Conservation (phyloP, 2,797 vertebrate genomes). For the Phalanger gymnotis region DNA sequence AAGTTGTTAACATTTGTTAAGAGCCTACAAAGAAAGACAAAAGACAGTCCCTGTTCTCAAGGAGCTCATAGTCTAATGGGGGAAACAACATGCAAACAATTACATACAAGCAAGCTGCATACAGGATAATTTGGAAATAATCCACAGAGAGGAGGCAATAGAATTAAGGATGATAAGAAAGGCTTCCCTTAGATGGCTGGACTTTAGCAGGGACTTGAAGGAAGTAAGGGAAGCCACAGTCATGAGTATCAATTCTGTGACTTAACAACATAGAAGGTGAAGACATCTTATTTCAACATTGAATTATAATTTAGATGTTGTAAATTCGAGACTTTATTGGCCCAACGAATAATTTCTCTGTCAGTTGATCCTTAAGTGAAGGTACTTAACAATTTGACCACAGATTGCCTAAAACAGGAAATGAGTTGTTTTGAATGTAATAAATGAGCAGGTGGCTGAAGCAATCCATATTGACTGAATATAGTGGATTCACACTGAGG, state of each 20-base stretch:
- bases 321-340: slow-evolving; percentile 8
- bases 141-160: background rate
- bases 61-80: background rate
- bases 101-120: background rate
- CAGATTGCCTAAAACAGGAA: slow-evolving; percentile 60
- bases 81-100: background rate
- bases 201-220: background rate
- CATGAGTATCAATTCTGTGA: background rate
- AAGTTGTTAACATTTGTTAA: background rate
- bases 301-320: background rate
- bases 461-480: slow-evolving; percentile 72
- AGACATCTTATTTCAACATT: background rate
- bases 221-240: background rate
- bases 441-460: slow-evolving; percentile 80
- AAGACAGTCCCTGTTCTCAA: background rate
- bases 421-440: slow-evolving; percentile 72
- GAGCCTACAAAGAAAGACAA: background rate
- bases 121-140: background rate
- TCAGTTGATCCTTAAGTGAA: slow-evolving; percentile 49
- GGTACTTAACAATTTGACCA: slow-evolving; percentile 53
- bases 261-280: background rate
- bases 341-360: slow-evolving; percentile 34
- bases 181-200: background rate
- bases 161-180: background rate
- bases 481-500: slow-evolving; percentile 77